Percentiles rank a stretch among this genome's conserved stretches.
These are phyloP conservation scores for Paguma larvata DNA, from an alignment of 2,797 vertebrate genomes.

Conservation along the genomic window DNA sequence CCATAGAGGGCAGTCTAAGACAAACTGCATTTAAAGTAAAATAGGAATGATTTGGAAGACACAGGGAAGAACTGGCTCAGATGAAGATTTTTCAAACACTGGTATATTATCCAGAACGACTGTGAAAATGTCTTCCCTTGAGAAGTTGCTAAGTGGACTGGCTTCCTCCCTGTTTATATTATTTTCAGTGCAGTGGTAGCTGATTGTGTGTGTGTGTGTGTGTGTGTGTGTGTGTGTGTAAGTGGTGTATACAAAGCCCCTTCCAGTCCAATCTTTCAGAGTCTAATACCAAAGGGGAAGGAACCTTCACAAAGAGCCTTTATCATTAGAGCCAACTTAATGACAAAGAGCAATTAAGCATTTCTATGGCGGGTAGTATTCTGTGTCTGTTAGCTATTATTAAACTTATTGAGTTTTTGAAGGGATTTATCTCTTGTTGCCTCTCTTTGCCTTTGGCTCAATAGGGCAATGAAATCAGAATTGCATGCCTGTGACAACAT, in stretches of 20 bases:
- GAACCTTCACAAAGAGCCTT: constrained; percentile 52
- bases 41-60: not conserved
- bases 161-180: not conserved
- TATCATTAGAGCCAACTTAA: constrained; percentile 68
- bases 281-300: constrained; percentile 53
- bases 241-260: not conserved
- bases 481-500: constrained; percentile 74
- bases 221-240: no score
- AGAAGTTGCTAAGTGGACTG: constrained; percentile 33
- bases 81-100: constrained; percentile 12
- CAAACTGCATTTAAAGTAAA: constrained; percentile 19
- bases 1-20: not conserved
- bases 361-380: constrained; percentile 73
- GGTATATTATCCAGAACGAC: not conserved
- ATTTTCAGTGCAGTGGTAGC: not conserved
- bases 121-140: constrained; percentile 48
- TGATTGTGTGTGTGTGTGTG: not conserved
- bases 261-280: constrained; percentile 30
- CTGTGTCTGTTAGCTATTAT: constrained; percentile 80
- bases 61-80: not conserved
- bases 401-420: constrained; percentile 82
- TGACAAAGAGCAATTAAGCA: constrained; percentile 75
- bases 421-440: constrained; percentile 79
- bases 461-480: constrained; percentile 80
- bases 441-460: constrained; percentile 81